Evolutionary conservation across 2,113 vertebrate genomes (phyloP), one percentile per base, ranked within the genome.

Genomic region (Pipra filicauda): DNA sequence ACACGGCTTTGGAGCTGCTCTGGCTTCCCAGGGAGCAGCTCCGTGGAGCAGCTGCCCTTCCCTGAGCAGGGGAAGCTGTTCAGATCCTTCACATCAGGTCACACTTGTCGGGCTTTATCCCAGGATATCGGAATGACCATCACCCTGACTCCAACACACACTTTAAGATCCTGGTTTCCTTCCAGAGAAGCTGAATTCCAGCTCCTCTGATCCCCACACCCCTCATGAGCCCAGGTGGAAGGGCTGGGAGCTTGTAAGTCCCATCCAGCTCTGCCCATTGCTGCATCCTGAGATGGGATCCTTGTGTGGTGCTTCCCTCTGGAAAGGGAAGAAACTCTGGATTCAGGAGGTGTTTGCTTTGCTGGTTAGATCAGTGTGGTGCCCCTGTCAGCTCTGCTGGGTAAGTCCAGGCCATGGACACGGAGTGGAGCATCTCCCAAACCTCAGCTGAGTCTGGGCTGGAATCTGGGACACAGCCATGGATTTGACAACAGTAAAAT

Each of bases 221-320:
- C 55, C 5, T 27, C 31, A 9, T 46, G 39, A 70, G 41, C 39
- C 24, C 30, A 21, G 55, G 48, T 69, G 88, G 79, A 70, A 43
- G 49, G 55, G 33, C 24, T 11, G 62, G 24, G 12, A 64, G 26
- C 2, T 3, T 39, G 17, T 26, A 48, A 48, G 15, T 55, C 8
- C 11, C 0, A 0, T n/a, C 73, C 0, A 0, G 28, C 61, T 65
- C 61, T 79, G 5, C n/a, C 15, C 0, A 0, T 5, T 9, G 13
- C 44, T 48, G 33, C 18, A 7, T 41, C 51, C 49, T 0, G 0
- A 10, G 61, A 35, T 20, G 46, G 12, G 13, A 33, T 84, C 48
- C 0, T 11, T 2, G 26, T 31, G 4, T 5, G 31, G 37, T 6
- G 13, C 28, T 31, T n/a, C 51, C 82, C 49, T 76, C 44, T 44